A percentile compares a stretch with the other conserved stretches of the same genome.
phyloP scores from a whole-genome alignment of 2,113 vertebrate genomes.

The Xyliphius kryptos region DNA sequence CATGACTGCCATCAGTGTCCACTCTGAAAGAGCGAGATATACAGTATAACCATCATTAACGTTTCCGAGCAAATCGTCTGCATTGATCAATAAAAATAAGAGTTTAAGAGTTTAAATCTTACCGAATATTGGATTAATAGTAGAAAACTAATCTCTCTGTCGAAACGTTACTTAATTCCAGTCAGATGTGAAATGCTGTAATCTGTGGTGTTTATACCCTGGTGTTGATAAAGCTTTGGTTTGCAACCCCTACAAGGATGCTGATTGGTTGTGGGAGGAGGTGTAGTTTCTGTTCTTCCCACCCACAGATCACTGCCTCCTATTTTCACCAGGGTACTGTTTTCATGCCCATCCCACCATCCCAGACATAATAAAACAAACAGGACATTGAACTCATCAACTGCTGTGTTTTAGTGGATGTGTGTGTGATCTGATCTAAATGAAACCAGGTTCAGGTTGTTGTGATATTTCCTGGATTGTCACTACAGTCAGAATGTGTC shows the following conservation, averaged over 20 bases:
- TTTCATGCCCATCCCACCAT: conserved; percentile 7
- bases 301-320: background rate
- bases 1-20: conserved; percentile 47
- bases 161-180: conserved; percentile 5
- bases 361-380: conserved; percentile 16
- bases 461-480: no score
- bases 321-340: conserved; percentile 5
- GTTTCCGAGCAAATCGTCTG: no score
- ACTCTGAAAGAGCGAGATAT: conserved; percentile 32
- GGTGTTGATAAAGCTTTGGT: conserved; percentile 52
- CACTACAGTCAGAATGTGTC: no score
- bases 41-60: no score
- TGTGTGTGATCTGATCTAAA: no score
- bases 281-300: conserved; percentile 41
- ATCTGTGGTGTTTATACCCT: conserved; percentile 12
- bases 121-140: no score
- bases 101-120: no score
- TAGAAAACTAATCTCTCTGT: background rate
- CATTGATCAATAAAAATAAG: no score
- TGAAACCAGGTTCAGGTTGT: no score
- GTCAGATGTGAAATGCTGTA: background rate
- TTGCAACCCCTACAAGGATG: conserved; percentile 17
- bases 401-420: no score
- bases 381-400: background rate
- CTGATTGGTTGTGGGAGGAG: conserved; percentile 59